A percentile compares a stretch with the other conserved stretches of the same genome.
phyloP scores from a whole-genome alignment of 2,888 invertebrate genomes.

The Dyspetes luteomarginatus region DNA sequence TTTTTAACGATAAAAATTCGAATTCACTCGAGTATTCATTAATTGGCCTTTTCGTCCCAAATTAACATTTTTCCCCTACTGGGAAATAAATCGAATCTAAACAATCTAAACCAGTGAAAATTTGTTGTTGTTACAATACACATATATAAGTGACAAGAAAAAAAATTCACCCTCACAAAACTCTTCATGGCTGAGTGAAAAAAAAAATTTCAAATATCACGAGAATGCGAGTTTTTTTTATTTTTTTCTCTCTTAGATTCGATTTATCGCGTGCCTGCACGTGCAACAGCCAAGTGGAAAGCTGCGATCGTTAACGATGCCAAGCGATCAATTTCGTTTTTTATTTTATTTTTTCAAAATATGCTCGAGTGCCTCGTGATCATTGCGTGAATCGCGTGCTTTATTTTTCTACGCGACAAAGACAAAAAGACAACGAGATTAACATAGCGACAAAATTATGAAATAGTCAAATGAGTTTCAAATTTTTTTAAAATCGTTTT shows the following conservation, averaged over 20 bases:
- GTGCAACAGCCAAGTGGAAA: slow-evolving; percentile 33
- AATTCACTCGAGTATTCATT: neutral
- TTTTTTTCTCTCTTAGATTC: neutral
- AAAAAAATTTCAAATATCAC: neutral
- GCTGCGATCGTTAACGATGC: slow-evolving; percentile 31
- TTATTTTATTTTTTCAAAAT: neutral
- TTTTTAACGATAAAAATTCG: neutral
- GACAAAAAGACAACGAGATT: neutral
- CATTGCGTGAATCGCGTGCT: neutral
- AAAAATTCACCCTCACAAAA: neutral
- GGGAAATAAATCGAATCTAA: neutral
- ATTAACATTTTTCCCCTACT: neutral
- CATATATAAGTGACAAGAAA: neutral
- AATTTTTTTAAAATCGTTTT: too few species aligned
- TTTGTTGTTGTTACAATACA: neutral
- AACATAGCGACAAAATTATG: neutral
- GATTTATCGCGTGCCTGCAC: neutral
- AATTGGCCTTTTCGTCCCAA: neutral
- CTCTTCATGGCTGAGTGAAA: neutral
- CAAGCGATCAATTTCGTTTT: slow-evolving; percentile 36
- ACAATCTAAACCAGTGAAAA: neutral
- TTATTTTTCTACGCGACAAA: neutral
- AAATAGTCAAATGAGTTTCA: too few species aligned
- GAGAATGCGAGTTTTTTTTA: slow-evolving; percentile 17
- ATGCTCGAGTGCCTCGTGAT: neutral